A percentile compares a stretch with the other conserved stretches of the same genome.
Conservation (phyloP, 2,797 vertebrate genomes). For the Gymnothorax reevesii region DNA sequence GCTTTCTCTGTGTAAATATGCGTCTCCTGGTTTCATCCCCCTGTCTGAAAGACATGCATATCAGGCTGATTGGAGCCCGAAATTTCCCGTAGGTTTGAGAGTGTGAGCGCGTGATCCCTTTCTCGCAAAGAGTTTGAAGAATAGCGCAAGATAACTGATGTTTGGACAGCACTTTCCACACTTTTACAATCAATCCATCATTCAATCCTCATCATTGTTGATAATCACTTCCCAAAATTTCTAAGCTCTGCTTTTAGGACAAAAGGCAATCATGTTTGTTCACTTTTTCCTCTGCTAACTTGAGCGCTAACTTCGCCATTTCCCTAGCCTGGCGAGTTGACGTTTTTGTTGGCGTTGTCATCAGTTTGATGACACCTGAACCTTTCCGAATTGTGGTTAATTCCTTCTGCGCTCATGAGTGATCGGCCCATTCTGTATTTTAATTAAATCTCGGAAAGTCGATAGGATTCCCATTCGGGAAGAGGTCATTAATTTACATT, state of each 20-base stretch:
- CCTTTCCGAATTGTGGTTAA: constrained; percentile 15
- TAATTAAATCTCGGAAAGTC: constrained; percentile 26
- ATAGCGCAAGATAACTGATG: too few species aligned
- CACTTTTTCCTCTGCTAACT: background rate
- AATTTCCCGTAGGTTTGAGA: too few species aligned
- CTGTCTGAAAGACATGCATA: too few species aligned
- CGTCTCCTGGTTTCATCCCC: too few species aligned
- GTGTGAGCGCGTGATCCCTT: too few species aligned
- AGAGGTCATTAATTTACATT: constrained; percentile 27
- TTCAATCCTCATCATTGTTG: background rate
- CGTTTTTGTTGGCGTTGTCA: background rate
- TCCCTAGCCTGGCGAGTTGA: background rate
- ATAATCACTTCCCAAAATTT: background rate
- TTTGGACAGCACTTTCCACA: too few species aligned
- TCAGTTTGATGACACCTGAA: background rate
- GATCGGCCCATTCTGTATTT: constrained; percentile 23
- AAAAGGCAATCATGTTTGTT: background rate
- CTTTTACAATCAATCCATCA: too few species aligned
- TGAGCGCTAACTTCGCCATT: background rate
- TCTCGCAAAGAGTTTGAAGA: too few species aligned
- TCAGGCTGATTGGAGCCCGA: too few species aligned
- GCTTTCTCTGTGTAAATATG: too few species aligned
- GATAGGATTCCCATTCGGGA: background rate
- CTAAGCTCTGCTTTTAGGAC: background rate
- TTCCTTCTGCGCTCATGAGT: constrained; percentile 27